Conservation (phyloP, 2,888 invertebrate species). For the Ceratothoa steindachneri region DNA sequence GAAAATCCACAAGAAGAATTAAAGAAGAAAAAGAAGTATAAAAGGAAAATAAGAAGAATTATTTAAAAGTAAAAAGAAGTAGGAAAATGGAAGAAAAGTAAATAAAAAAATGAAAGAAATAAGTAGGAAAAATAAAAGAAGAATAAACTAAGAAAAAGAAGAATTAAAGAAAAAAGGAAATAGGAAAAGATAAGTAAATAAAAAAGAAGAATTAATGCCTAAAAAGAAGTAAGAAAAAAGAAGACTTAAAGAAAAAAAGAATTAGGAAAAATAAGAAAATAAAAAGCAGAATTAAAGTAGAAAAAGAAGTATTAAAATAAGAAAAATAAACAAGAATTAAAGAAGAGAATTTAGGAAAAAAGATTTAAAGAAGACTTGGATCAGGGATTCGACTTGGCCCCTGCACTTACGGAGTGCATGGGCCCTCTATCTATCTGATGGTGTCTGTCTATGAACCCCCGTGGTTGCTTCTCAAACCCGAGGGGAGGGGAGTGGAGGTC, state of each 20-base stretch:
- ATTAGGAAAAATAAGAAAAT: conserved; percentile 2
- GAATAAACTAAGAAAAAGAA: background rate
- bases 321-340: conserved; percentile 11
- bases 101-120: background rate
- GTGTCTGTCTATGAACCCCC: too few species aligned
- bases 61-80: background rate
- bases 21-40: background rate
- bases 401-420: too few species aligned
- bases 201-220: background rate
- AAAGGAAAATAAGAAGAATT: background rate
- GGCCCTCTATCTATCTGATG: too few species aligned
- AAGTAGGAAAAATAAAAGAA: background rate
- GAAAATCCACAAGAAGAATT: background rate
- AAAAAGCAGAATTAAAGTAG: too few species aligned
- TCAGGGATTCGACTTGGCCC: too few species aligned
- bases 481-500: too few species aligned
- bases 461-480: too few species aligned
- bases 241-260: background rate
- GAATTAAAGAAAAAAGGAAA: background rate
- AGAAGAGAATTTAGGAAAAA: background rate
- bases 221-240: background rate
- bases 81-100: background rate
- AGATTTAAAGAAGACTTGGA: background rate
- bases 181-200: background rate
- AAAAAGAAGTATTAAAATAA: conserved; percentile 13